Base-by-base conservation (phyloP, 2,113 vertebrate species). In the Equus quagga region DNA sequence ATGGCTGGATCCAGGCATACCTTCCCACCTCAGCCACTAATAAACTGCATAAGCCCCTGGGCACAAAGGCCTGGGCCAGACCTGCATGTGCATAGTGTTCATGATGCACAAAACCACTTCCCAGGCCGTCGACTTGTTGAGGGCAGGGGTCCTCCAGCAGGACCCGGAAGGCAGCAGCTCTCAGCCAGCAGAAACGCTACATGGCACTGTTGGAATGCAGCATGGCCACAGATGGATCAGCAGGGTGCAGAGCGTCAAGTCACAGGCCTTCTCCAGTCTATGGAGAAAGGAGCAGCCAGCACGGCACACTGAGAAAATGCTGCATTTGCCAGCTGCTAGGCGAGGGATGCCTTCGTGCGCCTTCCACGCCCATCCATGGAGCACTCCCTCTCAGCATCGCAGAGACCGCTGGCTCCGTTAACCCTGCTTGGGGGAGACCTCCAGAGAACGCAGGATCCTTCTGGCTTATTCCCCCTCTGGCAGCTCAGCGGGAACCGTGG, bases 321-420 rank as follows among this genome's bases (percentile, higher is more conserved):
- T 3, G 36, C 1, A 14, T 26, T 5, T 62, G 64, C 69, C 51
- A 44, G 86, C 3, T 12, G 28, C 67, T 26, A 2, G 65, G 84
- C 1, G 2, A 36, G 17, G 76, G 79, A 41, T 51, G 28, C n/a
- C 41, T 69, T 44, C 2, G 33, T 5, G 87, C 26, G 31, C 17
- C 3, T 1, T 6, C 58, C 4, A 4, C 0, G 0, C 17, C 62
- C 69, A 6, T 24, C 36, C 49, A 5, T 2, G 1, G 17, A 18
- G 28, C 44, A 19, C 49, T 17, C 21, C 49, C 14, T 14, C 76
- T 18, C 54, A 6, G 79, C 60, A 72, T 13, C 46, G 8, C 8
- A 28, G 67, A 31, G 56, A 18, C 11, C 21, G 49, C 46, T 46
- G 54, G 31, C 2, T 10, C 51, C 70, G 79, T 65, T 15, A 69